Evolutionary conservation across 2,113 vertebrate species (phyloP), one percentile per base, ranked within the genome.

Genomic region (Paradisaea rubra): DNA sequence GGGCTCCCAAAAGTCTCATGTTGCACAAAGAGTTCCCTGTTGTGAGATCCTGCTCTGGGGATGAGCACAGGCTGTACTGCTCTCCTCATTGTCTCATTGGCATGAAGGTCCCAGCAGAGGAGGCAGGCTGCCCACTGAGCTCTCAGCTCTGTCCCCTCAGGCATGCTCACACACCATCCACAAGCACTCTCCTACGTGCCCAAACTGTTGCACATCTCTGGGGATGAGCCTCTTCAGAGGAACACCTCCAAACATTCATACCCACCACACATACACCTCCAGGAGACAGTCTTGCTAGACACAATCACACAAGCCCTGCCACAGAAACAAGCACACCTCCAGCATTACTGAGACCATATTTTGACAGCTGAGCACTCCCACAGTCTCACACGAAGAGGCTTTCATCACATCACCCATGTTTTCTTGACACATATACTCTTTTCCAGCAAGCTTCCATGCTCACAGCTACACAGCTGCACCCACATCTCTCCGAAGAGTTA

Each of bases 401-500:
- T 83, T 79, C 9, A 68, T 50, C 50, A 57, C 4, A 7, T 76
- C 50, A 39, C 15, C 20, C 44, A 37, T 1, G 0, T 59, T 89
- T 83, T 64, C 72, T 49, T 44, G 56, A 52, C 8, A 11, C 0
- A 0, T 56, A 50, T 73, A 16, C n/a, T 47, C 28, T 72, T 84
- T 76, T 49, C 30, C 54, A 93, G 64, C 52, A 77, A 81, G 41
- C 16, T 73, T 42, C 47, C 56, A 15, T 39, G 21, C 63, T 83
- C 23, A 47, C 50, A 91, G 52, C 30, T 70, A 23, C 5, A 9
- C 0, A 3, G 15, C 64, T 84, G 37, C 37, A 73, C 28, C n/a
- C 27, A 28, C 21, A 31, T 1, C 10, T 6, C 24, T 72, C 33
- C 0, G 0, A 73, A 88, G 60, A 52, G 24, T 37, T 19, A 11